Evolutionary conservation across 2,113 vertebrate genomes (phyloP).

Genomic region (Stomatorhinus ivindoensis): DNA sequence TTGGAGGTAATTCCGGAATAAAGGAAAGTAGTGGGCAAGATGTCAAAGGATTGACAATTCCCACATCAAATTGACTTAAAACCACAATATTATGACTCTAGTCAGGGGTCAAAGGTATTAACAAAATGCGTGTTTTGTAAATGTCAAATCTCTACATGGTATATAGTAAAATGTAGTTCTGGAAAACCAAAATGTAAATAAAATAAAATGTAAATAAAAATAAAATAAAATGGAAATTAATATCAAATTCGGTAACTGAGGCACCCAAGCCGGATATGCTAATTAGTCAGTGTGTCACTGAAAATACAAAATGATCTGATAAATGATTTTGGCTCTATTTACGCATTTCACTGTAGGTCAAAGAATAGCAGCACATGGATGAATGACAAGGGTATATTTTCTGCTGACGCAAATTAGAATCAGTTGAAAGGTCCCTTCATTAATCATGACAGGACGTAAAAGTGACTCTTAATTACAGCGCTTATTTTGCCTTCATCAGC

Average conservation of each 20-base stretch:
- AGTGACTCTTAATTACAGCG: conserved; percentile 6
- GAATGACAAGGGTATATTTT: conserved; percentile 4
- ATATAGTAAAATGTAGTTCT: not conserved
- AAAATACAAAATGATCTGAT: not conserved
- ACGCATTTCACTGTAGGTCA: not conserved
- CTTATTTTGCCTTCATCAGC: not conserved
- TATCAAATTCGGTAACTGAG: not conserved
- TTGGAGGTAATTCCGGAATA: not conserved
- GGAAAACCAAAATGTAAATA: not conserved
- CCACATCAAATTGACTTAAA: not conserved
- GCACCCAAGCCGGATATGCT: not conserved
- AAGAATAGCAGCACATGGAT: conserved; percentile 1
- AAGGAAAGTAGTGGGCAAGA: not conserved
- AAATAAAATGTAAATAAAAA: not conserved
- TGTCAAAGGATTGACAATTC: not conserved
- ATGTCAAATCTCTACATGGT: not conserved
- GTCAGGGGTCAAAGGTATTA: not conserved
- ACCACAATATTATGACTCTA: not conserved
- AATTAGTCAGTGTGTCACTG: not conserved
- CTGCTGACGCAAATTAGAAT: conserved; percentile 12
- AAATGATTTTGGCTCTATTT: conserved; percentile 9
- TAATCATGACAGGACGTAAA: conserved; percentile 16
- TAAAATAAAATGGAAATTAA: not conserved
- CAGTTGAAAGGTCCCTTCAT: conserved; percentile 13
- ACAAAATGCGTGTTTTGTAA: not conserved